phyloP scores from a whole-genome alignment of 2,113 vertebrate species.

The Rousettus leschenaultii region DNA sequence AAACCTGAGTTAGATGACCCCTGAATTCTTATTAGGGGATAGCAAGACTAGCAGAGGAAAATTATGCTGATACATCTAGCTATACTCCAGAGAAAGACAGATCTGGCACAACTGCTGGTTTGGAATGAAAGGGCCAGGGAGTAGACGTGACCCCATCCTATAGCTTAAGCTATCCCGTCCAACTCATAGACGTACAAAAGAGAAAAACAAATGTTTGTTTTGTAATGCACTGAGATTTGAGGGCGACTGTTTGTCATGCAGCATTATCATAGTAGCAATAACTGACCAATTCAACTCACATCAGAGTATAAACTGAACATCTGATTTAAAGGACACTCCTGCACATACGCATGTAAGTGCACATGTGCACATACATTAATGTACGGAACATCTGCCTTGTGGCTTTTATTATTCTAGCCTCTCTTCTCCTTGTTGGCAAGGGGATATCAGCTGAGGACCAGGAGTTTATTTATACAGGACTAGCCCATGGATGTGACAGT shows the following conservation, averaged over 20 bases:
- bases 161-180: background rate
- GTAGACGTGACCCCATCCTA: background rate
- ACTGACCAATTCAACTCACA: background rate
- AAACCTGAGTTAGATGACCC: background rate
- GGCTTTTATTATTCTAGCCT: background rate
- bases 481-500: background rate
- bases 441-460: background rate
- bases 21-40: background rate
- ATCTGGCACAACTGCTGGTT: background rate
- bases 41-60: background rate
- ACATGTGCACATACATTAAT: background rate
- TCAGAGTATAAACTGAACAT: background rate
- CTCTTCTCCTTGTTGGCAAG: background rate
- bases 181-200: background rate
- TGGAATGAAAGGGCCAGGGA: background rate
- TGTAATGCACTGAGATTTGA: background rate
- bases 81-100: background rate
- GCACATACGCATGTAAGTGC: background rate
- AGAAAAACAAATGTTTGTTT: background rate
- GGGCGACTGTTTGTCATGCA: background rate
- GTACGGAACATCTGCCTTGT: background rate
- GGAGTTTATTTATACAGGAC: background rate
- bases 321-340: background rate
- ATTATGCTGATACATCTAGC: background rate
- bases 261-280: background rate